Percentiles rank a stretch among this genome's conserved stretches.
These are phyloP conservation scores for Anableps anableps DNA, from an alignment of 2,797 vertebrate genomes.

Conservation along the genomic window DNA sequence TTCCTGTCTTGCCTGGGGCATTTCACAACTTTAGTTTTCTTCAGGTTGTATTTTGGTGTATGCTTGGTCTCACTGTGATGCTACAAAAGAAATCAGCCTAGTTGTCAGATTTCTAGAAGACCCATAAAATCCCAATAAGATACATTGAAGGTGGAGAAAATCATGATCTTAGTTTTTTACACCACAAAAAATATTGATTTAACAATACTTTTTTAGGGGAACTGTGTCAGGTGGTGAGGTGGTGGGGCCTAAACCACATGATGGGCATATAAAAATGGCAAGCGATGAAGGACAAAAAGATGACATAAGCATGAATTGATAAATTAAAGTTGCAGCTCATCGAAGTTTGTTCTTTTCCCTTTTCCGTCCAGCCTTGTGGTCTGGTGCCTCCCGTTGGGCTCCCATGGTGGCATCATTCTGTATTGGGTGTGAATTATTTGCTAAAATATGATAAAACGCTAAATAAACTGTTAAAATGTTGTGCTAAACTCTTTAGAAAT, in stretches of 20 bases:
- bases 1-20: background rate
- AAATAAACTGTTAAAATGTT: background rate
- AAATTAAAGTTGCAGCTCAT: background rate
- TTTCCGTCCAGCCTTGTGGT: no score
- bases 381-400: background rate
- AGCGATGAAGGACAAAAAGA: background rate
- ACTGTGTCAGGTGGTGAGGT: no score
- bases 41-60: background rate
- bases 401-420: background rate
- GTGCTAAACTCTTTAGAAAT: background rate
- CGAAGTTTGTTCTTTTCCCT: background rate
- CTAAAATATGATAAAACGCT: background rate
- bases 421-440: background rate
- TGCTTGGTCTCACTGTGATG: background rate
- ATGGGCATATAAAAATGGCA: no score
- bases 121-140: background rate
- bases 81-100: background rate
- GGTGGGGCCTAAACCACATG: no score
- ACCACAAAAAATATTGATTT: background rate
- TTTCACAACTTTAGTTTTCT: background rate
- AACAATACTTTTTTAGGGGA: background rate
- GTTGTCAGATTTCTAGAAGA: background rate
- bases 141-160: background rate
- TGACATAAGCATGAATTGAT: background rate
- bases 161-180: background rate